These are phyloP conservation scores for Ophonus ardosiacus DNA, from an alignment of 2,888 invertebrate species.

Conservation along the genomic window DNA sequence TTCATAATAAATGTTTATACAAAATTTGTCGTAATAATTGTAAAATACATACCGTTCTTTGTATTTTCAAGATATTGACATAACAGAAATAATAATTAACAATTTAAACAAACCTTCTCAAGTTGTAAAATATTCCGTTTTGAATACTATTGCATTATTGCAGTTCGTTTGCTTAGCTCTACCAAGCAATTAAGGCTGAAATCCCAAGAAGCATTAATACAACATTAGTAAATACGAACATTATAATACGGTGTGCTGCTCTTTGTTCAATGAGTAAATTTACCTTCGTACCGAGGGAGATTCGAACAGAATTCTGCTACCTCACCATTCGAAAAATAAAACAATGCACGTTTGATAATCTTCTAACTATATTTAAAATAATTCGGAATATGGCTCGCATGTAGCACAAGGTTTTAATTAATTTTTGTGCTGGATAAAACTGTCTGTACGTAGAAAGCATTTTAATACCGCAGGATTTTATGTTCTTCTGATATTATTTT, in stretches of 20 bases:
- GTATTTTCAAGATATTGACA: neutral
- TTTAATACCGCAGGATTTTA: neutral
- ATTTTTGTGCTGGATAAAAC: neutral
- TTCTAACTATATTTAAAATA: constrained; percentile 35
- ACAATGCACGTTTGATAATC: constrained; percentile 1
- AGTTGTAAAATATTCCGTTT: neutral
- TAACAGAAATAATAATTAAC: neutral
- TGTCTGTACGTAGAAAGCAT: neutral
- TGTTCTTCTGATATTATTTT: neutral
- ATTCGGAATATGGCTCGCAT: neutral
- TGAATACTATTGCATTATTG: neutral
- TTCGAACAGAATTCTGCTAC: constrained; percentile 4
- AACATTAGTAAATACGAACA: constrained; percentile 32
- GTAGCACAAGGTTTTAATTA: constrained; percentile 7
- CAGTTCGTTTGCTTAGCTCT: neutral
- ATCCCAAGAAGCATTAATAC: constrained; percentile 30
- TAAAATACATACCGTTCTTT: neutral
- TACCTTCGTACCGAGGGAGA: constrained; percentile 10
- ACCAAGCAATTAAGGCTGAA: constrained; percentile 16
- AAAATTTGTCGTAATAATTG: neutral
- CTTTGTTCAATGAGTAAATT: constrained; percentile 18
- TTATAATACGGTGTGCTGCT: neutral
- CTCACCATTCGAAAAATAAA: neutral
- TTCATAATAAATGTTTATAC: neutral
- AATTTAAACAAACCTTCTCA: neutral